Percentiles rank a stretch among this genome's conserved stretches.
Conservation (phyloP, 2,888 invertebrate species). For the Rhopalosiphum nymphaeae region DNA sequence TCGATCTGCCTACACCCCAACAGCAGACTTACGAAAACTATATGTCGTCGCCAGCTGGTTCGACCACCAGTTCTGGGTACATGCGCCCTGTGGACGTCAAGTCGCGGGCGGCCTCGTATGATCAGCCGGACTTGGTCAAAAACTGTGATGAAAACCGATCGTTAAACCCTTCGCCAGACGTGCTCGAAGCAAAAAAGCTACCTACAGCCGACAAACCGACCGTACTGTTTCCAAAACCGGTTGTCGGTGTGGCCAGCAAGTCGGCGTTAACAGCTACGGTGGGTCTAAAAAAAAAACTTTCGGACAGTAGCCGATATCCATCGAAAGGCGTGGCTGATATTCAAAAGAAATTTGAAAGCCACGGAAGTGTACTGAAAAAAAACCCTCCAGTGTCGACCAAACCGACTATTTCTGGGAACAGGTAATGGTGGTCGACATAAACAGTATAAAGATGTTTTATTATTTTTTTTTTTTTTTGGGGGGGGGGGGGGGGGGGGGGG, state of each 20-base stretch:
- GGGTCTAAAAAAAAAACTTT: constrained; percentile 56
- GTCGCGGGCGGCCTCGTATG: not conserved
- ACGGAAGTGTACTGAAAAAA: not conserved
- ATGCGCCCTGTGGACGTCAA: constrained; percentile 74
- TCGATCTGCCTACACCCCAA: constrained; percentile 33
- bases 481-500: not conserved
- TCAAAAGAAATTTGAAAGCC: constrained; percentile 82
- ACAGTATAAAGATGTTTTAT: not conserved
- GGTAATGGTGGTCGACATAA: not conserved
- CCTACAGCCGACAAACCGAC: constrained; percentile 14
- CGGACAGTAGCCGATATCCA: not conserved
- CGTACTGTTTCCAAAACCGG: constrained; percentile 42
- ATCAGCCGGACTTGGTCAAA: constrained; percentile 53
- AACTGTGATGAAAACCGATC: constrained; percentile 54
- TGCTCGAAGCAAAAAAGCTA: constrained; percentile 36
- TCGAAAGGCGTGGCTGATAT: constrained; percentile 76
- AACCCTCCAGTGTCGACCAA: not conserved
- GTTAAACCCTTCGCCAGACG: constrained; percentile 53
- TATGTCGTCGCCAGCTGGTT: constrained; percentile 68
- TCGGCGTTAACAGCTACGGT: constrained; percentile 36
- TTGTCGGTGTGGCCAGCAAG: not conserved
- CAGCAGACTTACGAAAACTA: constrained; percentile 68
- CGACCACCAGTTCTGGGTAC: constrained; percentile 73
- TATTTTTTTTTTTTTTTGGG: not conserved
- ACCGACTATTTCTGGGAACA: not conserved